Conservation (phyloP, 2,888 invertebrate species). For the Kryphioiulus occultus region DNA sequence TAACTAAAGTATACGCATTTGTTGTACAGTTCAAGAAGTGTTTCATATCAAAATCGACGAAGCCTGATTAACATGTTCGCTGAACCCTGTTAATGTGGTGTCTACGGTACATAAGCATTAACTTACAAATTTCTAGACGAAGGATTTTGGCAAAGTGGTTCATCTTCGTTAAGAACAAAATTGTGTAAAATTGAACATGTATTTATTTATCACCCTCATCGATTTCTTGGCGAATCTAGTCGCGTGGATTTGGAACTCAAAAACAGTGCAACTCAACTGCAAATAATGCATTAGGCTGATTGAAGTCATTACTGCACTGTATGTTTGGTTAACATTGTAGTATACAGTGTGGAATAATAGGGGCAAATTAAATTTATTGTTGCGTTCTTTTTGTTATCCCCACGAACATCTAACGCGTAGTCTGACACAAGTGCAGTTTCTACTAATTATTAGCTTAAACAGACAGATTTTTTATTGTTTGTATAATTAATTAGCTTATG, state of each 20-base stretch:
- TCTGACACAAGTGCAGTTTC: not conserved
- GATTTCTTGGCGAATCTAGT: not conserved
- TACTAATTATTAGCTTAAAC: not conserved
- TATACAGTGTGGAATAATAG: not conserved
- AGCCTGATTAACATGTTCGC: too few species aligned
- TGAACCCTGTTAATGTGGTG: too few species aligned
- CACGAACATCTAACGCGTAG: not conserved
- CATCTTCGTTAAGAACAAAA: too few species aligned
- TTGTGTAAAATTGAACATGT: too few species aligned
- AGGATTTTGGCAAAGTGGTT: too few species aligned
- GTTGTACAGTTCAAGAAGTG: too few species aligned
- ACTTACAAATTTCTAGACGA: too few species aligned
- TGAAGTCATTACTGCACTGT: not conserved
- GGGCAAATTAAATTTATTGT: not conserved
- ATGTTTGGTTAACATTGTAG: not conserved
- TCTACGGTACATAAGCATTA: too few species aligned
- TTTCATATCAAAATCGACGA: too few species aligned
- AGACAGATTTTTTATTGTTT: not conserved
- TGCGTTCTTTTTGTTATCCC: not conserved
- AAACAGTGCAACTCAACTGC: not conserved
- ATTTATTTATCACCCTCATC: too few species aligned
- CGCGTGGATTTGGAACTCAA: not conserved
- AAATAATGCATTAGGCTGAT: not conserved
- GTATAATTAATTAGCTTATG: not conserved
- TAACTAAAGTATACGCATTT: too few species aligned